Base-by-base conservation (phyloP, 2,113 vertebrate genomes). In the Maccullochella peelii region DNA sequence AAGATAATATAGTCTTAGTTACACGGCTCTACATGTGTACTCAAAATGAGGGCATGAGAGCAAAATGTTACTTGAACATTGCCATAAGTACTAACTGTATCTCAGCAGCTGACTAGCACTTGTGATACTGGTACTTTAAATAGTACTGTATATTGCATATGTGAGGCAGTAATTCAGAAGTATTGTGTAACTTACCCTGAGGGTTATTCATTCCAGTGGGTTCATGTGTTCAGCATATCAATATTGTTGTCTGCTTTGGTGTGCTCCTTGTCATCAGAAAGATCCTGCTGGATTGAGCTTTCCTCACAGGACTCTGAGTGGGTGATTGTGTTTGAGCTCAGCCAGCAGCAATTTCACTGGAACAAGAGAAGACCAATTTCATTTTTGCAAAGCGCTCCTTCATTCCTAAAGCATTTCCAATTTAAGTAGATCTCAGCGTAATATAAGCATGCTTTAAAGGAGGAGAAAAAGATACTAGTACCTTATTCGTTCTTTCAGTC, bases 331-430 rank as follows among this genome's bases (percentile, higher is more conserved):
- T 83, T 88, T 70, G 76, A 85, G 75, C 80, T 81, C 79, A 59
- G 82, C 72, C 85, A 38, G 62, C 55, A 73, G 82, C 76, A 62
- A 86, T 71, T 90, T 88, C 66, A 61, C 78, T 30, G 72, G 71
- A 86, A 75, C 69, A 55, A 82, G 80, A 87, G 73, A 82, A 92
- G 91, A 91, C 89, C 79, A 42, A 8, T 92, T 94, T 92, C 49
- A 89, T 89, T 92, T 89, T 40, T 76, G 65, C 72, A 80, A 85
- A 89, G 83, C 30, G 6, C 77, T 49, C 58, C 63, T 71, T 91
- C 33, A 3, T 77, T 89, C 68, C 75, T 81, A 67, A 81, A 88
- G 71, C 77, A 16, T 58, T 2, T 79, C 69, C 61, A 49, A 59
- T 81, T 71, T 50, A 36, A 66, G 50, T 61, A 66, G 73, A 83